These are phyloP conservation scores for Bombus consobrinus DNA, from an alignment of 1,140 invertebrate species.

Conservation along the genomic window DNA sequence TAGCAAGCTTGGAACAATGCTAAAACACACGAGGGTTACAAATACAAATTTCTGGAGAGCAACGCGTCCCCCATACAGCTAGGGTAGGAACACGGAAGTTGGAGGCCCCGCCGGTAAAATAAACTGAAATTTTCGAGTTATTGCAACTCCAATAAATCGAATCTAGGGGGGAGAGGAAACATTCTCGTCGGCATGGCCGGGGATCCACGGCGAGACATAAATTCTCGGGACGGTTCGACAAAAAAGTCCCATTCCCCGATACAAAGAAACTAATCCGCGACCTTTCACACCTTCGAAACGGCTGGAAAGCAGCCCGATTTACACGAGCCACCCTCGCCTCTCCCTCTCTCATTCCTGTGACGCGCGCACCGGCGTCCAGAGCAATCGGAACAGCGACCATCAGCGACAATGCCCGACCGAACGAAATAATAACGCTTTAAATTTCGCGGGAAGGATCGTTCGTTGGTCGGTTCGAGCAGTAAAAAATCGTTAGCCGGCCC, in stretches of 20 bases:
- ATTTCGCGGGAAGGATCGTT: conserved; percentile 60
- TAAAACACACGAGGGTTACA: background rate
- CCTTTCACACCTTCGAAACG: conserved; percentile 38
- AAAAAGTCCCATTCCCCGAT: conserved; percentile 16
- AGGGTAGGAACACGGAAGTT: background rate
- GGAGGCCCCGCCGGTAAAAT: conserved; percentile 6
- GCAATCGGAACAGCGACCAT: conserved; percentile 38
- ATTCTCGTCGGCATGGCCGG: background rate
- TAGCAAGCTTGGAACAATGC: background rate
- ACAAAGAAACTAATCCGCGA: conserved; percentile 43
- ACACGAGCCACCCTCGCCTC: background rate
- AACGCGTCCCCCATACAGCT: no score
- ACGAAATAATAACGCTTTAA: conserved; percentile 47
- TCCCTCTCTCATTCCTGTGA: background rate
- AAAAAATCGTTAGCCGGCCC: conserved; percentile 72
- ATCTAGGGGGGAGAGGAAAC: background rate
- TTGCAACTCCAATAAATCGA: conserved; percentile 25
- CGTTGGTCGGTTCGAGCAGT: conserved; percentile 45
- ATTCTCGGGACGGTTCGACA: conserved; percentile 9
- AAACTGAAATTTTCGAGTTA: conserved; percentile 23
- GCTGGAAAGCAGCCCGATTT: conserved; percentile 34
- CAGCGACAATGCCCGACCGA: conserved; percentile 30
- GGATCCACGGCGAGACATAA: conserved; percentile 12
- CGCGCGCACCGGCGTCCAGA: background rate
- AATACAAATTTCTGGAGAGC: background rate